These are phyloP conservation scores for Nyctibius bracteatus DNA, from an alignment of 2,113 vertebrate species.

Conservation along the genomic window DNA sequence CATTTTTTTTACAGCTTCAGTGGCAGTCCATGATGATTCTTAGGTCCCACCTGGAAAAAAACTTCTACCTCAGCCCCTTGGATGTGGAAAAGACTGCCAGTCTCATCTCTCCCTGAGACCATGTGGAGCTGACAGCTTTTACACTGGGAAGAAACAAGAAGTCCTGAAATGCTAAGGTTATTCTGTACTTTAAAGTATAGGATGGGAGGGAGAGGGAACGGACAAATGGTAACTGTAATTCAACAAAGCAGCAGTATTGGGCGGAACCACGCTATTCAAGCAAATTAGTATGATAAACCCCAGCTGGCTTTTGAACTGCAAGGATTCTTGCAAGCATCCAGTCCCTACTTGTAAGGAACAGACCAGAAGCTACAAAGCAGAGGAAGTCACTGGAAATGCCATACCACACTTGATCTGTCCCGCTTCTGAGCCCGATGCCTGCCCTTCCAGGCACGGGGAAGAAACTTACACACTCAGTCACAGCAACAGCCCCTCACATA, in stretches of 20 bases:
- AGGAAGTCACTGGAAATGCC: neutral
- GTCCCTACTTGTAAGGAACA: neutral
- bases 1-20: neutral
- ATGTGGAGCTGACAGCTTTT: neutral
- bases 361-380: neutral
- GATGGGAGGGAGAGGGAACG: neutral
- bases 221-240: neutral
- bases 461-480: neutral
- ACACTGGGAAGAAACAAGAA: neutral
- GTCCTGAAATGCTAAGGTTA: neutral
- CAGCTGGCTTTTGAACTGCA: neutral
- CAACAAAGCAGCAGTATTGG: neutral
- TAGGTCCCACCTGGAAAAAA: neutral
- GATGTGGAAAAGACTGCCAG: neutral
- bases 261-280: neutral
- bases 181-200: neutral
- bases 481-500: neutral
- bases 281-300: neutral
- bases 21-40: neutral
- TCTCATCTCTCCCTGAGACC: neutral
- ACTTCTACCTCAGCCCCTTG: neutral
- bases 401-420: neutral
- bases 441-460: neutral
- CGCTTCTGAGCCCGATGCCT: neutral
- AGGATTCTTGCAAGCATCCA: neutral